These are phyloP conservation scores for Actinia tenebrosa DNA, from an alignment of 64 coral and sea anemone genomes.

Conservation along the genomic window DNA sequence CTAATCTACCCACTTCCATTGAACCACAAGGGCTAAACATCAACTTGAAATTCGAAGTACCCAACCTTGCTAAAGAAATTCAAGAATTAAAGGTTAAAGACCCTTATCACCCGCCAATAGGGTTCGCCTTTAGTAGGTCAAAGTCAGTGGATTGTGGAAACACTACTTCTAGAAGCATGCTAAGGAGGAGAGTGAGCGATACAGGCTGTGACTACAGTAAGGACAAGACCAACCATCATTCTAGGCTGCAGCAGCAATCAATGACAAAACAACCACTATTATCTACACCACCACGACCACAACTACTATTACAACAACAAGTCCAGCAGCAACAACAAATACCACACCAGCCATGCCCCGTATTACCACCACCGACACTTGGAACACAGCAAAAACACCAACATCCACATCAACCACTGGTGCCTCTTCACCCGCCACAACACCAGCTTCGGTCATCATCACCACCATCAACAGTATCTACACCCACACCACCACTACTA, in stretches of 20 bases:
- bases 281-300: not conserved
- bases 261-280: not conserved
- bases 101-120: not conserved
- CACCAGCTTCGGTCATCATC: too few species aligned
- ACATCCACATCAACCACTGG: too few species aligned
- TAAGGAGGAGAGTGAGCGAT: not conserved
- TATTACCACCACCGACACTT: too few species aligned
- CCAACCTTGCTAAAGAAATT: not conserved
- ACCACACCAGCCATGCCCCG: too few species aligned
- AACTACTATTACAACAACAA: too few species aligned
- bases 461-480: too few species aligned
- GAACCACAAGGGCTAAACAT: slow-evolving; percentile 8
- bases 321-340: too few species aligned
- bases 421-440: too few species aligned
- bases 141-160: not conserved
- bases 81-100: not conserved
- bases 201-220: not conserved
- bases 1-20: not conserved
- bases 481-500: not conserved
- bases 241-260: not conserved
- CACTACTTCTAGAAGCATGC: not conserved
- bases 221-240: too few species aligned
- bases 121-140: not conserved
- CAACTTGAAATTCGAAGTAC: not conserved
- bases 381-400: too few species aligned